Percentiles rank a stretch among this genome's conserved stretches.
Conservation (phyloP, 2,888 invertebrate genomes). For the Allophyes oxyacanthae region DNA sequence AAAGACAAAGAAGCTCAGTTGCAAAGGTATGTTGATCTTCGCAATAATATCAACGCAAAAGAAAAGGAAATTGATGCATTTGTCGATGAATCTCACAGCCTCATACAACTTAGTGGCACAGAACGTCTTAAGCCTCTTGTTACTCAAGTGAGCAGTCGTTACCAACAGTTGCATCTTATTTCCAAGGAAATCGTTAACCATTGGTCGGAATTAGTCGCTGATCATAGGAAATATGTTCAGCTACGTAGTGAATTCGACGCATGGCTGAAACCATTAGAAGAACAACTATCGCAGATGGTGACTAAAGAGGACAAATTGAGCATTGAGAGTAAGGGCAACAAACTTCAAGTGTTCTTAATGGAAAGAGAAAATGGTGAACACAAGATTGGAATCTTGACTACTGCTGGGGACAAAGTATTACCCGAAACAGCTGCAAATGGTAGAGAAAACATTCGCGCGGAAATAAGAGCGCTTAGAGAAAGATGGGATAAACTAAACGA, state of each 20-base stretch:
- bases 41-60: constrained; percentile 93
- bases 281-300: constrained; percentile 90
- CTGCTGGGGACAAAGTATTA: constrained; percentile 96
- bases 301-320: constrained; percentile 91
- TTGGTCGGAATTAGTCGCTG: constrained; percentile 95
- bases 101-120: constrained; percentile 95
- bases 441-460: constrained; percentile 96
- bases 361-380: constrained; percentile 96
- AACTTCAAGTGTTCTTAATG: constrained; percentile 92
- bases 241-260: constrained; percentile 92
- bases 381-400: constrained; percentile 92
- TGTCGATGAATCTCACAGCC: constrained; percentile 95
- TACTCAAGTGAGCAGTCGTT: constrained; percentile 96
- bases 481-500: constrained; percentile 97
- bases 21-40: constrained; percentile 92
- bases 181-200: constrained; percentile 96
- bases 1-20: constrained; percentile 94
- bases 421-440: constrained; percentile 98
- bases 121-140: constrained; percentile 96
- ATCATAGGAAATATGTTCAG: constrained; percentile 94
- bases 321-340: constrained; percentile 91
- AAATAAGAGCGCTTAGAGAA: constrained; percentile 94
- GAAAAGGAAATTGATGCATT: constrained; percentile 96
- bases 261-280: constrained; percentile 94
- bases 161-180: constrained; percentile 93